Evolutionary conservation across 2,113 vertebrate species (phyloP).

Genomic region (Pterocles gutturalis): DNA sequence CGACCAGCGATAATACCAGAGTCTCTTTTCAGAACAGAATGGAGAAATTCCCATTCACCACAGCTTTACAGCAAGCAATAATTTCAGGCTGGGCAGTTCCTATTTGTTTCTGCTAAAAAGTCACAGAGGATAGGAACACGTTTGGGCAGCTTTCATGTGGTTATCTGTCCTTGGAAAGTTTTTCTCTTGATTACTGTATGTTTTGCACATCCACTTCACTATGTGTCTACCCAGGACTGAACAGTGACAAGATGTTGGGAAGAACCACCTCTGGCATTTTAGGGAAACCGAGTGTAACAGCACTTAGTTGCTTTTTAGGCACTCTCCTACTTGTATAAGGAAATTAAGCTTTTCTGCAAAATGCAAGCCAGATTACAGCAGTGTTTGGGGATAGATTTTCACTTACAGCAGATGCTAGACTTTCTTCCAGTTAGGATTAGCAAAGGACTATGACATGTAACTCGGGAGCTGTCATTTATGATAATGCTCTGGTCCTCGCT

Average conservation of each 20-base stretch:
- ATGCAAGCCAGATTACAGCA: neutral
- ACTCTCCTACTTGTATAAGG: too few relatives aligned
- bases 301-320: neutral
- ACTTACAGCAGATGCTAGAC: neutral
- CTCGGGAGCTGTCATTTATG: neutral
- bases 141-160: neutral
- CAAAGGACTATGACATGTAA: fast-evolving
- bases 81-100: neutral
- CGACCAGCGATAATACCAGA: fast-evolving
- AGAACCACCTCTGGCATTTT: neutral
- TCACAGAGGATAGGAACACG: neutral
- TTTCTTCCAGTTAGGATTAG: neutral
- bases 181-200: neutral
- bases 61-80: neutral
- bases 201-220: neutral
- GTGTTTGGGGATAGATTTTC: neutral
- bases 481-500: fast-evolving
- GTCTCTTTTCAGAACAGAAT: neutral
- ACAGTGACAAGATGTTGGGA: neutral
- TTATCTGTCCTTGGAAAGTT: neutral
- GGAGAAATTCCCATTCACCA: neutral
- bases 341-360: neutral
- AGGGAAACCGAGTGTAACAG: neutral
- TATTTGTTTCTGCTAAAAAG: neutral
- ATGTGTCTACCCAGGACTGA: neutral